Evolutionary conservation across 1,140 invertebrate species (phyloP), one percentile per base, ranked within the genome.

Genomic region (Pristionchus pacificus): DNA sequence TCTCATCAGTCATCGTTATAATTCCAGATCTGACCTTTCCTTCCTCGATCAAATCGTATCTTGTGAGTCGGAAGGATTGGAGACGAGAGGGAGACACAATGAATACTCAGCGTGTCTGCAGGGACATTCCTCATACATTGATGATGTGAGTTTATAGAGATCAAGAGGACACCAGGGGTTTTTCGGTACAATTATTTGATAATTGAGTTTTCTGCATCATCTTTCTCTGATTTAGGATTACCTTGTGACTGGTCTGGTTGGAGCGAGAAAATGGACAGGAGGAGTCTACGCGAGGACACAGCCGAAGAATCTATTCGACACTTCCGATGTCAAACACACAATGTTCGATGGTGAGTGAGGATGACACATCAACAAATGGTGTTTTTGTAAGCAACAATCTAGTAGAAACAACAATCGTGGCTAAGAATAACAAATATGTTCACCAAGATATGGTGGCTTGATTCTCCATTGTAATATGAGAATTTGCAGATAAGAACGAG

Each of bases 61-160:
- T 6, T 73, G 71, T 38, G 62, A 33, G 31, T 66, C 68, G 38
- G 61, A 68, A 49, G 68, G 64, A 60, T 66, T 82, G 60, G 77
- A 77, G 2, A 81, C 78, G 49, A 78, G 69, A 29, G 81, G 82
- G 27, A 31, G 80, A 38, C 80, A 82, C 60, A 82, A 82, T 71
- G 78, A 82, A 33, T 83, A 83, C 61, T 81, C 80, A n/a, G 76
- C 78, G 28, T 82, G 80, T 68, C 76, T 81, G 68, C 77, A 82
- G 67, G 80, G 80, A 49, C 80, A 83, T 69, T 81, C 79, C 2
- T 81, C 70, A 32, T 76, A 65, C 67, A 75, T 82, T 14, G 77
- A 80, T 62, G 58, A 82, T 33, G 79, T 80, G 70, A 49, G 29
- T 28, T 74, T 13, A 49, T 6, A 31, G 2, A 60, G 60, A 1